Base-by-base conservation (phyloP, 2,113 vertebrate species). In the Microcebus ravelobensis region DNA sequence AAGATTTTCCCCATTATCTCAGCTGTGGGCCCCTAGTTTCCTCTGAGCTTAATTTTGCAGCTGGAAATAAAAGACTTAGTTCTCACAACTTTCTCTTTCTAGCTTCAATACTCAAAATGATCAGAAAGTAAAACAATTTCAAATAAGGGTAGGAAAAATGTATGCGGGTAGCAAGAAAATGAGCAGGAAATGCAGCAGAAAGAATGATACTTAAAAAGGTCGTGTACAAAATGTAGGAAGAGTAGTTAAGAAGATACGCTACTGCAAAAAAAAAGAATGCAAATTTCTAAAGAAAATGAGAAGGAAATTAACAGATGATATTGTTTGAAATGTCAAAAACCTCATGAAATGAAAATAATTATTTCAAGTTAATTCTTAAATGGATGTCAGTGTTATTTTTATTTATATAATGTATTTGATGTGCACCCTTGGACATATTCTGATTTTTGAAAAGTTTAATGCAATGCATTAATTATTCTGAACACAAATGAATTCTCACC, bases 361-460 rank as follows among this genome's bases (percentile, higher is more conserved):
- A 77, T 74, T 81, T 81, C 8, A 68, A 34, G 17, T 57, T 91
- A 83, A 48, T 90, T 80, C 4, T 29, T 88, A 93, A 95, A 23
- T 67, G 15, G 17, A 95, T 86, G 27, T 15, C 55, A 13, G 20
- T 21, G 6, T 20, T 80, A 0, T 90, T 83, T 29, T 2, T 83
- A 77, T 83, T 55, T 77, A 55, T 34, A 25, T 18, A 80, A 73
- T 61, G 23, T 50, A 65, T 92, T 87, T 92, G 67, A 94, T 84
- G 6, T 15, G 10, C 21, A 55, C 31, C n/a, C 23, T 77, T 95
- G 48, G 29, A 59, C 10, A 65, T 39, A 65, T 29, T 90, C 9
- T 88, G 15, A 80, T 92, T 92, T 96, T 50, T 93, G n/a, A 85
- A 79, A 92, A 96, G 65, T 36, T 34, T 76, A 94, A 95, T 85